phyloP scores from a whole-genome alignment of 2,797 vertebrate species.

The Diplodus puntazzo region DNA sequence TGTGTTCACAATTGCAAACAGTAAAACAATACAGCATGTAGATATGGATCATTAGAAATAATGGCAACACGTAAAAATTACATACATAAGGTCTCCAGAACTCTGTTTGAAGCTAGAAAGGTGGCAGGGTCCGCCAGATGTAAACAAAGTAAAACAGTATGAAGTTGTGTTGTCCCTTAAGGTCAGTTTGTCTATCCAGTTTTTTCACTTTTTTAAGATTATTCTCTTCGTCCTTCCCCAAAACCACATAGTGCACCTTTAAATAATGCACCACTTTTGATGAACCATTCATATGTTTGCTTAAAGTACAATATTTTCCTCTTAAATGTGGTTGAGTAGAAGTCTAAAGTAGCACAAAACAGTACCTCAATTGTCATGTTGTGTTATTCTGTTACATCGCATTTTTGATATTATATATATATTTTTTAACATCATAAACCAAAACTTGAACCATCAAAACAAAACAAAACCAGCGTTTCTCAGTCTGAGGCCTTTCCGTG shows the following conservation, averaged over 20 bases:
- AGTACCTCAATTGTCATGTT: not conserved
- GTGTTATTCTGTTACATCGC: not conserved
- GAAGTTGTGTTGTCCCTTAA: too few relatives aligned
- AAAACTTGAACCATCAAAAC: not conserved
- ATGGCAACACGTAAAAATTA: not conserved
- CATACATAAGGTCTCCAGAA: not conserved
- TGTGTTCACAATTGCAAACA: too few relatives aligned
- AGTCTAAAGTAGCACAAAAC: not conserved
- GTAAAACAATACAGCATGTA: not conserved
- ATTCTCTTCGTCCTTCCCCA: too few relatives aligned
- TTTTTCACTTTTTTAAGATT: too few relatives aligned
- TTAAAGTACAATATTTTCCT: not conserved
- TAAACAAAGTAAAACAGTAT: not conserved
- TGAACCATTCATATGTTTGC: not conserved
- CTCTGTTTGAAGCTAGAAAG: not conserved
- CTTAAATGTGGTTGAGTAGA: too few relatives aligned
- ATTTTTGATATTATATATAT: too few relatives aligned
- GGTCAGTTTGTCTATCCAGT: too few relatives aligned
- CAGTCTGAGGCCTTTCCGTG: constrained; percentile 32
- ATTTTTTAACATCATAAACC: not conserved
- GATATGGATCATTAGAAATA: not conserved
- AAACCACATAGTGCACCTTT: too few relatives aligned
- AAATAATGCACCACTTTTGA: not conserved
- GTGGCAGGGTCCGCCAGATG: too few relatives aligned
- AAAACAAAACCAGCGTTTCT: constrained; percentile 15